Conservation (phyloP, 1,140 invertebrate genomes). For the Reticulitermes speratus region DNA sequence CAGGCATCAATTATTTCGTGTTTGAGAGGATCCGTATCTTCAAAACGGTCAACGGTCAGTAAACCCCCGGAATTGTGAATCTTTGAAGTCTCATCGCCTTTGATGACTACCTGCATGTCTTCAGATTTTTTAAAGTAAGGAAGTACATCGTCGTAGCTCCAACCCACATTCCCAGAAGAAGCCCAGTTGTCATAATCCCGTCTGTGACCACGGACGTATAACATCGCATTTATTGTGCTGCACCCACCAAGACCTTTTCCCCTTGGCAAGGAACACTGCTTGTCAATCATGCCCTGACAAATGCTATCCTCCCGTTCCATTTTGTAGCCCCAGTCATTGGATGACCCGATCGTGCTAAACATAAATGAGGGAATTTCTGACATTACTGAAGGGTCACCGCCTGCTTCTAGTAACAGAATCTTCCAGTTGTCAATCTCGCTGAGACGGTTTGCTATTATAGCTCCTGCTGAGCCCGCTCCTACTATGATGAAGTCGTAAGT, state of each 20-base stretch:
- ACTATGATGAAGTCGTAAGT: conserved; percentile 59
- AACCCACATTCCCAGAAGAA: conserved; percentile 42
- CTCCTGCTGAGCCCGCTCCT: conserved; percentile 64
- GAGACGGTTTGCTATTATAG: conserved; percentile 60
- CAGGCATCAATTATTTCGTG: conserved; percentile 85
- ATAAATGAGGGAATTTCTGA: conserved; percentile 53
- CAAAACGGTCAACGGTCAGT: conserved; percentile 79
- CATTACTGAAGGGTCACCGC: conserved; percentile 46
- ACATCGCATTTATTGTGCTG: conserved; percentile 59
- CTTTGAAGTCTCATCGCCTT: conserved; percentile 33
- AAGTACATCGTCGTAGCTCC: conserved; percentile 54
- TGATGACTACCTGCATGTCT: conserved; percentile 38
- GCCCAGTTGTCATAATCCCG: conserved; percentile 59
- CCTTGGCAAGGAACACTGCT: conserved; percentile 49
- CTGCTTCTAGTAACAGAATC: conserved; percentile 61
- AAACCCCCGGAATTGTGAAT: conserved; percentile 49
- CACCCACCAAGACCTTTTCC: conserved; percentile 52
- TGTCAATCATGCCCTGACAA: conserved; percentile 46
- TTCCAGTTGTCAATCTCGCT: conserved; percentile 53
- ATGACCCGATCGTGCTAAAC: conserved; percentile 34
- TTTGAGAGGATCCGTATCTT: conserved; percentile 78
- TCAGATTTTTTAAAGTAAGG: conserved; percentile 48
- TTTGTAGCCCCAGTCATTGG: conserved; percentile 54
- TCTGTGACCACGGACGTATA: conserved; percentile 59
- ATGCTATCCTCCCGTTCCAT: conserved; percentile 51